Evolutionary conservation across 2,888 invertebrate species (phyloP).

Genomic region (Apotomis capreana): DNA sequence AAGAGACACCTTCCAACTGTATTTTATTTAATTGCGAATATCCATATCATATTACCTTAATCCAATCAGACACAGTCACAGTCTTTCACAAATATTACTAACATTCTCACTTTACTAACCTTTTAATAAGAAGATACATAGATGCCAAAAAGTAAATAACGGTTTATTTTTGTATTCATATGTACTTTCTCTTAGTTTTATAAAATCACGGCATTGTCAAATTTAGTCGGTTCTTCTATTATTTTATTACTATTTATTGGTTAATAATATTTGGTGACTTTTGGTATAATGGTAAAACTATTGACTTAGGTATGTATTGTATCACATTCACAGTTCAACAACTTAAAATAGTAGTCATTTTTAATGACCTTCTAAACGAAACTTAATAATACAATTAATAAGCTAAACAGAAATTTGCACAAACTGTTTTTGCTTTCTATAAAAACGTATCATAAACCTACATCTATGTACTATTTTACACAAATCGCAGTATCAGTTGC

Average conservation of each 20-base stretch:
- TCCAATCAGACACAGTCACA: constrained; percentile 17
- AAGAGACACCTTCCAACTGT: neutral
- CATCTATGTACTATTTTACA: constrained; percentile 6
- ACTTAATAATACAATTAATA: constrained; percentile 4
- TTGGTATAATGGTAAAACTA: constrained; percentile 1
- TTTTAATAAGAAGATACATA: neutral
- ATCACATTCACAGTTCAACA: constrained; percentile 31
- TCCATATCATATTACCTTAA: constrained; percentile 2
- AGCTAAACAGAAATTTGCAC: neutral
- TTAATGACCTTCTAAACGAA: constrained; percentile 23
- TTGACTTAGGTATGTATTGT: constrained; percentile 24
- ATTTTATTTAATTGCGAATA: neutral
- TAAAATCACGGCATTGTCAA: neutral
- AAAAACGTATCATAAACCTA: neutral
- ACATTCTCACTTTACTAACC: constrained; percentile 16
- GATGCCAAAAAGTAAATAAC: neutral
- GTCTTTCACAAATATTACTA: constrained; percentile 33
- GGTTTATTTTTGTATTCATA: too few species aligned
- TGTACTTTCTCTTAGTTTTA: too few species aligned
- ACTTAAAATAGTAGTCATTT: constrained; percentile 27
- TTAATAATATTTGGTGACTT: neutral
- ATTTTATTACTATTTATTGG: neutral
- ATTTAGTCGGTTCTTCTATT: neutral
- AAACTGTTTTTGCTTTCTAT: neutral
- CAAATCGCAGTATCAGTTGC: constrained; percentile 19